Evolutionary conservation across 2,113 vertebrate genomes (phyloP), one percentile per base, ranked within the genome.

Genomic region (Lethenteron reissneri): DNA sequence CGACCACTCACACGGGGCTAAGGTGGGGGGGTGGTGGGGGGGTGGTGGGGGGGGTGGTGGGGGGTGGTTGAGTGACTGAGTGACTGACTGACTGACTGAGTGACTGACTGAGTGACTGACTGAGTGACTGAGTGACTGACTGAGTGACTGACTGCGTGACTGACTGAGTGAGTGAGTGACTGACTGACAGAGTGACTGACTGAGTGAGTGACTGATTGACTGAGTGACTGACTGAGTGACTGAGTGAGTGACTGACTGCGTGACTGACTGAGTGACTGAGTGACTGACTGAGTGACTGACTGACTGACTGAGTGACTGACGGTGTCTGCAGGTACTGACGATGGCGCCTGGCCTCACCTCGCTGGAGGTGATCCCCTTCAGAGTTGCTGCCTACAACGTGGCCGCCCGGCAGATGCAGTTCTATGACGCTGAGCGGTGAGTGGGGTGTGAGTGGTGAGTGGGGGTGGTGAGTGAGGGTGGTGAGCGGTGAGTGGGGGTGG

Each of bases 331-430:
- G 9, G 62, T 68, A 10, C 82, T 99, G 75, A 97, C 91, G 57
- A 99, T 99, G 94, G 94, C 94, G 15, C 94, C 94, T 0, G 94
- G 94, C 68, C 86, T 99, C 62, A 88, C 92, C 80, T 88, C 88
- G 0, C 73, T 99, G 77, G 94, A 99, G 80, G 94, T 99, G 2
- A 88, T 99, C 56, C 94, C 94, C 73, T 99, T 99, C 77, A 87
- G 92, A 72, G 91, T 99, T 5, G 94, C 94, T 13, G 94, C 92
- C 58, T 99, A 99, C 77, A 96, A 97, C 77, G 96, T 89, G 73
- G 85, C 83, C 69, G 92, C 90, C 81, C 84, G 81, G 77, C 84
- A 82, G 56, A 99, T 99, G 94, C 91, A 96, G 79, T 99, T 95
- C 78, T 97, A 92, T 68, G 85, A 95, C 69, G 77, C 85, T 3